These are phyloP conservation scores for Triplophysa siluroides DNA, from an alignment of 2,113 vertebrate species.

Conservation along the genomic window DNA sequence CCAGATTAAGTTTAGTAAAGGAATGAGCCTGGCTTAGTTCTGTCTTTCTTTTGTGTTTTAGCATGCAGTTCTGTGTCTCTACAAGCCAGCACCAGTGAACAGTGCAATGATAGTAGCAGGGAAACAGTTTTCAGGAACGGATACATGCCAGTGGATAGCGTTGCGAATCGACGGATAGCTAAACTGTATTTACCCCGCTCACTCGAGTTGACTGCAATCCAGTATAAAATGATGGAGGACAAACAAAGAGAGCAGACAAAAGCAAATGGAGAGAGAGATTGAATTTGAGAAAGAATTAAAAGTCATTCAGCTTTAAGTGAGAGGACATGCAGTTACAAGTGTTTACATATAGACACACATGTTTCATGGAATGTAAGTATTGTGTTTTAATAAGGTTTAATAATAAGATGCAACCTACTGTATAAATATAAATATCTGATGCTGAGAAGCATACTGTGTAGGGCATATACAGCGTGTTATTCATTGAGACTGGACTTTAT, in stretches of 20 bases:
- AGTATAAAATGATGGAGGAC: constrained; percentile 72
- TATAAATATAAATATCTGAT: background rate
- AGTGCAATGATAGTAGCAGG: constrained; percentile 48
- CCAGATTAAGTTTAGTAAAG: constrained; percentile 58
- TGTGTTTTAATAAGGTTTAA: background rate
- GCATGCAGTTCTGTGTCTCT: constrained; percentile 70
- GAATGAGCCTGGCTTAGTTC: constrained; percentile 46
- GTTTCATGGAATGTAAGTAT: constrained; percentile 29
- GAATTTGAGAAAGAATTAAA: constrained; percentile 66
- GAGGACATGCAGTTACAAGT: constrained; percentile 68
- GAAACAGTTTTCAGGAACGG: constrained; percentile 50
- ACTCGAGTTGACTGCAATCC: constrained; percentile 89
- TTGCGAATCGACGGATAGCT: constrained; percentile 71
- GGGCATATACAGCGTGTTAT: background rate
- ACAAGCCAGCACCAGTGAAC: constrained; percentile 46
- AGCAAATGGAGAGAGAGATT: constrained; percentile 83
- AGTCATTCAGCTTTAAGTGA: constrained; percentile 60
- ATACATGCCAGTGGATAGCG: constrained; percentile 72
- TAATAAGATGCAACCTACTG: background rate
- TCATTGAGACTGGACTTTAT: background rate
- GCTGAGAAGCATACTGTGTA: background rate
- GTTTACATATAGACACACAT: constrained; percentile 4
- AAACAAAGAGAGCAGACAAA: constrained; percentile 76
- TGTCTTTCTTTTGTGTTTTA: constrained; percentile 49
- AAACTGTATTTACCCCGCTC: constrained; percentile 88